Evolutionary conservation across 1,140 invertebrate genomes (phyloP).

Genomic region (Ditylenchus dipsaci): DNA sequence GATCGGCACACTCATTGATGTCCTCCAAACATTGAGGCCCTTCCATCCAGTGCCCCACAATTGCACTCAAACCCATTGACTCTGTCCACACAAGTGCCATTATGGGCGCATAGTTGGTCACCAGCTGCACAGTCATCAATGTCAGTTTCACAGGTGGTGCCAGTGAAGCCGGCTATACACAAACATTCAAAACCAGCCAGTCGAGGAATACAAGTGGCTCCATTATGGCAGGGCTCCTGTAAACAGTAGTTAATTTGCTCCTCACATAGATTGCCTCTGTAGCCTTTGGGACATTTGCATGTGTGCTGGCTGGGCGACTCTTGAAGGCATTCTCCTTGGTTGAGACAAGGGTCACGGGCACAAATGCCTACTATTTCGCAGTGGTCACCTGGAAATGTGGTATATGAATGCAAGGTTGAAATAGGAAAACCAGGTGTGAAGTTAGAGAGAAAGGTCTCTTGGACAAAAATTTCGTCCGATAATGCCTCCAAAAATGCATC

Average conservation of each 20-base stretch:
- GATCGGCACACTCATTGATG: constrained; percentile 47
- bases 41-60: constrained; percentile 49
- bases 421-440: too few relatives aligned
- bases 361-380: constrained; percentile 50
- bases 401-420: too few relatives aligned
- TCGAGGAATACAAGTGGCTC: constrained; percentile 41
- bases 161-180: constrained; percentile 50
- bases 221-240: constrained; percentile 49
- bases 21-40: constrained; percentile 47
- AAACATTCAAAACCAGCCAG: constrained; percentile 42
- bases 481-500: too few relatives aligned
- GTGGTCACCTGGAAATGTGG: constrained; percentile 35
- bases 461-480: too few relatives aligned
- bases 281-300: constrained; percentile 58
- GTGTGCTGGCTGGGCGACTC: constrained; percentile 40
- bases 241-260: constrained; percentile 53
- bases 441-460: too few relatives aligned
- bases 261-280: constrained; percentile 58
- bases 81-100: constrained; percentile 46
- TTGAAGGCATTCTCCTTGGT: constrained; percentile 51
- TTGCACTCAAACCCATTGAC: constrained; percentile 53
- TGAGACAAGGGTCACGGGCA: constrained; percentile 39
- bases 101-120: background rate
- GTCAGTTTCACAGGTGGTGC: constrained; percentile 47
- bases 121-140: constrained; percentile 49